Conservation (phyloP, 2,888 invertebrate species). For the Lamellibrachia columna region DNA sequence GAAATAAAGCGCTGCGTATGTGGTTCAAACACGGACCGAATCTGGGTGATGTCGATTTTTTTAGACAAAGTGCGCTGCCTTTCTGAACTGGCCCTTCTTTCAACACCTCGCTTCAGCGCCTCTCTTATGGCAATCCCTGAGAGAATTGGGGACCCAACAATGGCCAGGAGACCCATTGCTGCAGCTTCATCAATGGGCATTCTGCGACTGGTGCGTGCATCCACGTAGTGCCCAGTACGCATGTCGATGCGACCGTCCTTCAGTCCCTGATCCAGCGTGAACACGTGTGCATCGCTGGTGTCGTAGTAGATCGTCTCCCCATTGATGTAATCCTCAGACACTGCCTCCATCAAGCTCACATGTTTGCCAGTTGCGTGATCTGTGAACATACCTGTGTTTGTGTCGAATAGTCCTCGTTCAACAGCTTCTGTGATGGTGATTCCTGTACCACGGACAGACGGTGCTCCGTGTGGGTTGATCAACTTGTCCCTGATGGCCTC, state of each 20-base stretch:
- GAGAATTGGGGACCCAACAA: slow-evolving; percentile 86
- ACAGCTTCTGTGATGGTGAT: not conserved
- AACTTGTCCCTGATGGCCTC: slow-evolving; percentile 30
- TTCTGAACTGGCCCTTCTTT: not conserved
- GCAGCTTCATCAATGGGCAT: slow-evolving; percentile 34
- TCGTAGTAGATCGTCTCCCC: slow-evolving; percentile 41
- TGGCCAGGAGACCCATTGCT: slow-evolving; percentile 73
- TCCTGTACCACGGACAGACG: not conserved
- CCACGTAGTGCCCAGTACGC: slow-evolving; percentile 67
- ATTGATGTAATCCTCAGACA: not conserved
- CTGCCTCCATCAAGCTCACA: slow-evolving; percentile 35
- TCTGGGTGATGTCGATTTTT: not conserved
- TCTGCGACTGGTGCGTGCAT: slow-evolving; percentile 74
- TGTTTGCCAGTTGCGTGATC: slow-evolving; percentile 37
- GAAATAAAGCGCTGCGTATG: not conserved
- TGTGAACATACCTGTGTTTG: slow-evolving; percentile 81
- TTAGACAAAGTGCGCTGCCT: not conserved
- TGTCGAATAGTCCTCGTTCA: slow-evolving; percentile 76
- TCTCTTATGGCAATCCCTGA: slow-evolving; percentile 74
- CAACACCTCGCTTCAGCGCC: slow-evolving; percentile 14
- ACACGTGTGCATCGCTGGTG: slow-evolving; percentile 27
- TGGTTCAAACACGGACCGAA: not conserved
- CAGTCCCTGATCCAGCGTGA: slow-evolving; percentile 71
- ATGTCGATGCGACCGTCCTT: slow-evolving; percentile 81
- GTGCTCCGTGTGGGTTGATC: not conserved